Evolutionary conservation across 2,113 vertebrate genomes (phyloP).

Genomic region (Excalfactoria chinensis): DNA sequence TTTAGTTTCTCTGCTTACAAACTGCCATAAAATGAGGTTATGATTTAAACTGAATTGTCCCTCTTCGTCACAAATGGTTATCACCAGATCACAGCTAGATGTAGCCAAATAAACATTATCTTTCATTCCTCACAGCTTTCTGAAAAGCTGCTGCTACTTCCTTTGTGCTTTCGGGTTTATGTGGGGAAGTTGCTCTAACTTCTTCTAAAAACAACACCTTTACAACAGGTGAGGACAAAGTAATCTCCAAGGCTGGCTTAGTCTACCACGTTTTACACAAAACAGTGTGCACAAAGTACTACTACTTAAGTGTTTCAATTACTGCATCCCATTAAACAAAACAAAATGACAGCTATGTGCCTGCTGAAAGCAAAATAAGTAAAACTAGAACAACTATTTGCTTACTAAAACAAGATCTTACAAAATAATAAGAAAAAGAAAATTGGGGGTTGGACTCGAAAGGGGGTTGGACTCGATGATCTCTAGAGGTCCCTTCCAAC

Average conservation of each 20-base stretch:
- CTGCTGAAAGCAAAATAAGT: background rate
- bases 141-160: background rate
- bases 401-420: background rate
- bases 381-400: background rate
- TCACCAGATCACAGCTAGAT: background rate
- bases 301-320: background rate
- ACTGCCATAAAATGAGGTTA: background rate
- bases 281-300: background rate
- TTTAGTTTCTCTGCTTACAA: background rate
- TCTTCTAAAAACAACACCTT: background rate
- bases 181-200: background rate
- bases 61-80: background rate
- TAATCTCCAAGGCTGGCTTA: background rate
- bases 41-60: background rate
- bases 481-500: no score
- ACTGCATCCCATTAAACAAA: background rate
- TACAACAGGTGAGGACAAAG: background rate
- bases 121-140: background rate
- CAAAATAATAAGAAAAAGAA: background rate
- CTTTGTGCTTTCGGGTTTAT: accelerated
- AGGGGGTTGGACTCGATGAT: no score
- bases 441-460: no score
- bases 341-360: background rate
- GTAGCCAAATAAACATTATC: background rate
- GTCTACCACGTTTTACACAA: background rate